Base-by-base conservation (phyloP, 2,797 vertebrate genomes). In the Peromyscus nudipes region DNA sequence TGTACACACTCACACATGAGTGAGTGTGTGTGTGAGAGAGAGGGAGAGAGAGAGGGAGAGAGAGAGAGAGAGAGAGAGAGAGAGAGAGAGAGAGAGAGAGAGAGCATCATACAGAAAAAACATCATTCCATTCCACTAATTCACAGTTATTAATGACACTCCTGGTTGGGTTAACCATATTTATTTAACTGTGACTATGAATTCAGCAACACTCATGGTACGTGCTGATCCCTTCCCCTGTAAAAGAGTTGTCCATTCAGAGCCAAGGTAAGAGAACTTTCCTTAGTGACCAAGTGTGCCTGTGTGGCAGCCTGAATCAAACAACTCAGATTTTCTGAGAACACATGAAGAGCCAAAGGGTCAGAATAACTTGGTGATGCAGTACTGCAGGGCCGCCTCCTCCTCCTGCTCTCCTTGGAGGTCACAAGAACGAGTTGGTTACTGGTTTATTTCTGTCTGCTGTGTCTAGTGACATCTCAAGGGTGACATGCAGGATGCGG, bases 401-500 rank as follows among this genome's bases (percentile, higher is more conserved):
- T 46, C 67, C 34, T 43, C 27, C 75, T 25, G 64, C 29, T 82
- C 62, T 57, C 87, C 8, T 27, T 80, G 1, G 94, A 67, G 49
- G 77, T 37, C 55, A n/a, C 29, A 62, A 49, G 31, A 52, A 14
- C 2, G 49, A 80, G 43, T 21, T 5, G 1, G 37, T 81, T 84
- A 77, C 19, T 55, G n/a, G 34, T 69, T 79, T 88, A 87, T 90
- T 80, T 69, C 43, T 27, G 27, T 67, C 82, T 85, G 43, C 34
- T 65, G 2, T 95, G 86, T 90, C 34, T 71, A 46, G 27, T 83
- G 23, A 86, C 27, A 57, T 71, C 31, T 77, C 87, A 90, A 77
- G 79, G n/a, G 69, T 76, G 17, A 96, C 65, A 37, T 73, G 31
- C 73, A 55, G 92, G 89, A 95, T 21, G 34, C 43, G 69, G 57